Evolutionary conservation across 1,140 invertebrate species (phyloP), one percentile per base, ranked within the genome.

Genomic region (Chymomyza costata): DNA sequence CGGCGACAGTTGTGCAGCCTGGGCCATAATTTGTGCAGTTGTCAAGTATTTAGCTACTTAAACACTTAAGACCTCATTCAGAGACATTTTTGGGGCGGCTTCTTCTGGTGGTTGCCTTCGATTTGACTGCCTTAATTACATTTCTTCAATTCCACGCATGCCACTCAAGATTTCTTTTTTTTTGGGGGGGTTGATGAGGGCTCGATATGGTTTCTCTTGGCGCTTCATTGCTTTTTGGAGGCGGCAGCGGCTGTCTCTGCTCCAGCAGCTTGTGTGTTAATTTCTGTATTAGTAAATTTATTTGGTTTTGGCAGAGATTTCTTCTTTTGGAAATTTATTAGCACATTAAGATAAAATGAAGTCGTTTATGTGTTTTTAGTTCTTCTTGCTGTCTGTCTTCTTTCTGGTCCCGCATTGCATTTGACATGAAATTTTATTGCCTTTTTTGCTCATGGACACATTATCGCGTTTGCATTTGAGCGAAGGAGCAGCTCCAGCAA

Each of bases 331-430:
- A 78, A 78, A 78, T 78, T 78, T 78, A 78, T 78, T 78, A 64
- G 73, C 73, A 71, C 73, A 78, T 78, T 78, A 78, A 78, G 73
- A 78, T 78, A 78, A 78, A 80, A 78, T 78, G 73, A 71, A 78
- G 73, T 80, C 73, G 73, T 78, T 78, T 80, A 70, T 80, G 73
- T 65, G 49, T 67, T 50, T 53, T 31, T 31, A n/a, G n/a, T n/a
- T n/a, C n/a, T n/a, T 8, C 35, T 8, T 10, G 38, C 14, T 8
- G 43, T 43, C 15, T 54, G 37, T 46, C 46, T 62, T 21, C 47
- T 59, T 50, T 62, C 56, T 46, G 35, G 16, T 18, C 30, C 7
- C 37, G 50, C 59, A 41, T 55, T 58, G 32, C 56, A 59, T 51
- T 54, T 67, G 63, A 65, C 67, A 80, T 80, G 65, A 67, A 64